Conservation (phyloP, 2,797 vertebrate genomes). For the Poeciliopsis infans region DNA sequence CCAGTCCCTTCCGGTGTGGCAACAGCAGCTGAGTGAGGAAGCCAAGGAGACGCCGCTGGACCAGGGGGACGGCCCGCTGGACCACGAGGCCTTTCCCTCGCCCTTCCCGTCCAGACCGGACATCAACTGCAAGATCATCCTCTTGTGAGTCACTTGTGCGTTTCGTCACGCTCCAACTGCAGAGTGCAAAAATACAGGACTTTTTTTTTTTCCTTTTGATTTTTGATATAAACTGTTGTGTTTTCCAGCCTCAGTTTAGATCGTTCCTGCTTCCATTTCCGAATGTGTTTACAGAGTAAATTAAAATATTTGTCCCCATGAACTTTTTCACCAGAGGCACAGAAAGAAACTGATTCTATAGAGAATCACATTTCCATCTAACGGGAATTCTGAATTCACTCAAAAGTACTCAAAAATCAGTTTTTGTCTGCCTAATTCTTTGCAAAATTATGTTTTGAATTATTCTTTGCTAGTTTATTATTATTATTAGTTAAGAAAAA, state of each 20-base stretch:
- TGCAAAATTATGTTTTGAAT: no score
- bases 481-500: no score
- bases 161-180: slow-evolving; percentile 12
- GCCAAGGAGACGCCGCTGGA: slow-evolving; percentile 57
- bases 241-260: neutral
- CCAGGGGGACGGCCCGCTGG: slow-evolving; percentile 56
- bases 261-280: neutral
- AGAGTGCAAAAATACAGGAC: neutral
- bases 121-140: slow-evolving; percentile 90
- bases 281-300: no score
- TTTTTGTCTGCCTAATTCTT: no score
- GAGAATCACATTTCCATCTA: no score
- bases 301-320: neutral
- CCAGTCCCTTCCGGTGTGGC: slow-evolving; percentile 87
- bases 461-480: no score
- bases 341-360: no score
- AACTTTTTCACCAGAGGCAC: neutral
- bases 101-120: slow-evolving; percentile 90
- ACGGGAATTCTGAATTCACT: neutral
- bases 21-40: slow-evolving; percentile 71
- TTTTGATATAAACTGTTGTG: neutral
- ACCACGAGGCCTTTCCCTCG: slow-evolving; percentile 77
- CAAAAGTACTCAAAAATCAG: no score
- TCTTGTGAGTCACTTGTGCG: slow-evolving; percentile 86
- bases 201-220: no score